These are phyloP conservation scores for Sciurus niger DNA, from an alignment of 2,113 vertebrate genomes.

Conservation along the genomic window DNA sequence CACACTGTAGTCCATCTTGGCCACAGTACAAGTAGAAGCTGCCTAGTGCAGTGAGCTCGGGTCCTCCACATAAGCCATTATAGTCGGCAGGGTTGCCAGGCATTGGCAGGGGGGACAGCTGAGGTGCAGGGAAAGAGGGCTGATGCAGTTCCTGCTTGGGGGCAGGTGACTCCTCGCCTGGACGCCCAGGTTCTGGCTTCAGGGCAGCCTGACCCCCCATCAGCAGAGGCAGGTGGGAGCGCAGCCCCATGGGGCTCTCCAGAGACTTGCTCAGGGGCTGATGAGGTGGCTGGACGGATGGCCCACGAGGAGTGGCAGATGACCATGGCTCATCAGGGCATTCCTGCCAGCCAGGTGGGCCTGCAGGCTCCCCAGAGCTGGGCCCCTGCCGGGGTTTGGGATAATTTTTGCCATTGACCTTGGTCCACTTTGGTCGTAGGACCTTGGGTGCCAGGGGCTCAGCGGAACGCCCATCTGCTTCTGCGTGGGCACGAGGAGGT, in stretches of 20 bases:
- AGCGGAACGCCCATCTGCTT: constrained; percentile 71
- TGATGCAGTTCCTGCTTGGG: constrained; percentile 95
- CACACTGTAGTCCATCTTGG: constrained; percentile 87
- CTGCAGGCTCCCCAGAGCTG: constrained; percentile 88
- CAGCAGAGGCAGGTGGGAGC: constrained; percentile 95
- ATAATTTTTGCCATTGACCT: constrained; percentile 90
- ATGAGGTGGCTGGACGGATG: constrained; percentile 76
- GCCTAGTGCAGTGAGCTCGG: constrained; percentile 87
- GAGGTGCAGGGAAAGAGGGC: constrained; percentile 91
- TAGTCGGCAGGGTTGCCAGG: constrained; percentile 90
- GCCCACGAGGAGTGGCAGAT: constrained; percentile 80
- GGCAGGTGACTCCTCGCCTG: constrained; percentile 92
- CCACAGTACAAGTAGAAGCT: constrained; percentile 90
- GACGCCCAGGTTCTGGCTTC: constrained; percentile 91
- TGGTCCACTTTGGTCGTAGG: constrained; percentile 88
- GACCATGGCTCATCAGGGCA: constrained; percentile 78
- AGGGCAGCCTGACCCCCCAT: constrained; percentile 93
- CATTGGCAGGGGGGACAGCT: constrained; percentile 90
- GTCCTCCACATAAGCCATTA: constrained; percentile 86
- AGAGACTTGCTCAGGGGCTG: constrained; percentile 92
- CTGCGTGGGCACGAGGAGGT: constrained; percentile 80
- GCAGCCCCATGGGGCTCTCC: constrained; percentile 92
- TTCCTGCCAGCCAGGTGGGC: constrained; percentile 81
- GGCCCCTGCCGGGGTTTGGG: constrained; percentile 92
- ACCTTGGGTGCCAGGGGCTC: constrained; percentile 84